A percentile compares a stretch with the other conserved stretches of the same genome.
Conservation (phyloP, 1,140 invertebrate species). For the Diprion similis region DNA sequence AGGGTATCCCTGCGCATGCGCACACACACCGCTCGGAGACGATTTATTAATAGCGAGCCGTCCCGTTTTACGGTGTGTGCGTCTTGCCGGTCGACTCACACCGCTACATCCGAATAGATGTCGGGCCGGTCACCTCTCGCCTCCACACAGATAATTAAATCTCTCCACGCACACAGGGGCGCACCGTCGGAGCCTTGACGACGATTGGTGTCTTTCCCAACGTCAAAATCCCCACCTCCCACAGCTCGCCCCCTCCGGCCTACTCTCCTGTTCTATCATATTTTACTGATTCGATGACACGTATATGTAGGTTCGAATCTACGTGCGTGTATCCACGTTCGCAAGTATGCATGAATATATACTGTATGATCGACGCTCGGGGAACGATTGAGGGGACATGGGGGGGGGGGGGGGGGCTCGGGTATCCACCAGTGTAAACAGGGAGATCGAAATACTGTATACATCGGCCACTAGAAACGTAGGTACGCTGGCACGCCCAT, state of each 20-base stretch:
- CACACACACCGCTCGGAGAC: conserved; percentile 15
- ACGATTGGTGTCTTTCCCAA: conserved; percentile 56
- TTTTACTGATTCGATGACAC: conserved; percentile 48
- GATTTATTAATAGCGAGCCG: conserved; percentile 30
- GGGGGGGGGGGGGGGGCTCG: background rate
- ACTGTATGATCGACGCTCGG: background rate
- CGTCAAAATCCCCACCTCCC: conserved; percentile 28
- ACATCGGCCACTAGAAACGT: background rate
- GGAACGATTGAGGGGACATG: too few relatives aligned
- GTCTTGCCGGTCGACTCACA: background rate
- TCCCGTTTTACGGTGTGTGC: conserved; percentile 9
- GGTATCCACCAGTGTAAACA: background rate
- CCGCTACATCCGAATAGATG: background rate
- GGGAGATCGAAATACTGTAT: background rate
- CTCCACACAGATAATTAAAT: background rate
- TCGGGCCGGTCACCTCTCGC: conserved; percentile 6
- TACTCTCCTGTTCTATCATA: conserved; percentile 33
- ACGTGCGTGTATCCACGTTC: background rate
- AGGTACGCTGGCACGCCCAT: conserved; percentile 4
- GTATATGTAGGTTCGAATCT: background rate
- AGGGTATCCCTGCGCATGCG: conserved; percentile 23
- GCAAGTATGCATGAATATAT: background rate
- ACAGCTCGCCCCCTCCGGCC: conserved; percentile 11
- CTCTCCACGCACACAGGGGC: conserved; percentile 2
- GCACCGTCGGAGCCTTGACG: conserved; percentile 22